A percentile compares a stretch with the other conserved stretches of the same genome.
Evolutionary conservation across 2,888 invertebrate genomes (phyloP).

Genomic region (Megalurothrips usitatus): DNA sequence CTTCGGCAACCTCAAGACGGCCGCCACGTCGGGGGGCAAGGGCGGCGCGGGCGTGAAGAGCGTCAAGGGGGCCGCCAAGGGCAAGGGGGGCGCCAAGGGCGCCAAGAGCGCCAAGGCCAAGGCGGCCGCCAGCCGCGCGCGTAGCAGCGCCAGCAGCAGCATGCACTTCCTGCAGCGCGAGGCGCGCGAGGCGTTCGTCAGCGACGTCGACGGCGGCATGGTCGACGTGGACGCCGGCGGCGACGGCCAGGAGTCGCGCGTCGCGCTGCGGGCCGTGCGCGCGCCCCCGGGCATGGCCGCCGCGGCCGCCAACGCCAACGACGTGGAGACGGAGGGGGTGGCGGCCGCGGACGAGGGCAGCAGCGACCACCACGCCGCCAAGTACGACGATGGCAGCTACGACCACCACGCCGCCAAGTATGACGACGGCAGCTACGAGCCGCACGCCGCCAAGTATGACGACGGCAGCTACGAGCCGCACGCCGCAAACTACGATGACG

Average conservation of each 20-base stretch:
- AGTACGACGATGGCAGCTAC: conserved; percentile 8
- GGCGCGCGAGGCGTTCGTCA: conserved; percentile 13
- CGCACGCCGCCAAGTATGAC: conserved; percentile 12
- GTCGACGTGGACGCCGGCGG: not conserved
- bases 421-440: conserved; percentile 10
- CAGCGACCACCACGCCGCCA: not conserved
- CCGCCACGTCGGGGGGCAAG: not conserved
- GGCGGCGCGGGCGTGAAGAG: not conserved
- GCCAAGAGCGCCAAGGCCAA: not conserved
- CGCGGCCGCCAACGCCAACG: not conserved
- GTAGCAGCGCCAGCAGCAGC: conserved; percentile 12
- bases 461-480: conserved; percentile 18
- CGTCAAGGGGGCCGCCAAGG: not conserved
- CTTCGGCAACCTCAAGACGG: conserved; percentile 9
- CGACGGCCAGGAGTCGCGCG: conserved; percentile 16
- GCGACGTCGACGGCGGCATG: not conserved
- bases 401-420: not conserved
- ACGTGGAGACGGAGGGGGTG: not conserved
- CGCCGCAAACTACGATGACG: conserved; percentile 3
- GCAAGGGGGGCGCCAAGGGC: not conserved
- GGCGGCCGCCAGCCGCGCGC: not conserved
- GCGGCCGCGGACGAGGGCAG: not conserved
- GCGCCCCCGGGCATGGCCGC: not conserved
- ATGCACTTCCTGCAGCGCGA: conserved; percentile 19
- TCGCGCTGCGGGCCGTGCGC: not conserved